Base-by-base conservation (phyloP, 2,797 vertebrate species). In the Momotus momota region DNA sequence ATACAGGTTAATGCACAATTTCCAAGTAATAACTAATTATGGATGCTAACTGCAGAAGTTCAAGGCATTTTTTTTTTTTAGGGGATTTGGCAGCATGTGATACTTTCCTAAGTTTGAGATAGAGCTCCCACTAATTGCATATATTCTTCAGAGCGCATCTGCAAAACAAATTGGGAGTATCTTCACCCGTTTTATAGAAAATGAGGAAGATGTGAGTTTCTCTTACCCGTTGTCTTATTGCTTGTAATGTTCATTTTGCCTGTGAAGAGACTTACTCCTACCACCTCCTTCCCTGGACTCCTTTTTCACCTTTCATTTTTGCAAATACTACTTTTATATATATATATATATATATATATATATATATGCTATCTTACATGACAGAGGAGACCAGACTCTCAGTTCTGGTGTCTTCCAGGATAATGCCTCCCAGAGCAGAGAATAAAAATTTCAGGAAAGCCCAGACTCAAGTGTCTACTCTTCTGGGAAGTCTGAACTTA, bases 371-470 rank as follows among this genome's bases (percentile, higher is more conserved):
- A 4, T 22, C 23, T 84, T 72, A 57, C 33, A 41, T 61, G 33
- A 35, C 14, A 55, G 9, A 10, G 27, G 15, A 71, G 31, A 38
- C 26, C 41, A 69, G 18, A 11, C 7, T 58, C 7, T 74, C 48
- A 23, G 23, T 64, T 88, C 61, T 57, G 23, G 29, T 81, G 35
- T 33, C 52, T 88, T 58, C 35, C 26, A 83, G 27, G 16, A 46
- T 80, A 82, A 82, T 73, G 51, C 10, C 21, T 93, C 41, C 77
- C 38, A 65, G 31, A 71, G 57, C 45, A 88, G 60, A 80, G 22
- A 85, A 70, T 5, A 67, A 86, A 92, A 81, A 35, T 6, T 57
- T 81, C 74, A 91, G 78, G 35, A 84, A 86, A 86, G 23, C n/a
- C 86, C 19, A 27, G 29, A 48, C 3, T 51, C 33, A 6, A 6